phyloP scores from a whole-genome alignment of 2,888 invertebrate genomes.

The Magallana nippona region DNA sequence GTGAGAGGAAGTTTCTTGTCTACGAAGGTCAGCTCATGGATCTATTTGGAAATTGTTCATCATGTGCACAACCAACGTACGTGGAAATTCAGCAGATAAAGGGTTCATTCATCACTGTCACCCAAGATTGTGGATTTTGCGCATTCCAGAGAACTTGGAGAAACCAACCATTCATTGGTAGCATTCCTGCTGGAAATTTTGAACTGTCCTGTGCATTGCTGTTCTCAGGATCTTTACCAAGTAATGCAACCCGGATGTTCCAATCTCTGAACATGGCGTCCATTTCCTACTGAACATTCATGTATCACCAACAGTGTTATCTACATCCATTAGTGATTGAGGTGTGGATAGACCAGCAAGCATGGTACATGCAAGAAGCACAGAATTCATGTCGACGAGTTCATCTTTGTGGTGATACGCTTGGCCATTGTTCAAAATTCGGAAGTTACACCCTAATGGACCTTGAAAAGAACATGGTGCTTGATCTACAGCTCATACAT shows the following conservation, averaged over 20 bases:
- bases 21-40: not conserved
- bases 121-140: conserved; percentile 13
- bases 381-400: not conserved
- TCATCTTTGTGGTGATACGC: not conserved
- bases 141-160: not conserved
- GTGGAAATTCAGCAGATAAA: conserved; percentile 1
- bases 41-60: not conserved
- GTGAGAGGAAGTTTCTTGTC: not conserved
- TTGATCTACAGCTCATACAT: not conserved
- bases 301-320: not conserved
- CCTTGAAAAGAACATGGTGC: not conserved
- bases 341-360: not conserved
- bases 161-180: not conserved
- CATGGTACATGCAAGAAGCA: not conserved
- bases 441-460: not conserved
- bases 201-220: not conserved
- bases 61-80: not conserved
- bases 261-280: not conserved
- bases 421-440: not conserved
- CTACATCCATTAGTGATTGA: not conserved
- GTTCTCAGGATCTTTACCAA: not conserved
- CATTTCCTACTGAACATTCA: not conserved
- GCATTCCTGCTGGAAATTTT: not conserved
- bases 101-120: not conserved
- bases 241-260: not conserved